Percentiles rank a stretch among this genome's conserved stretches.
These are phyloP conservation scores for Sapajus apella DNA, from an alignment of 2,113 vertebrate genomes.

Conservation along the genomic window DNA sequence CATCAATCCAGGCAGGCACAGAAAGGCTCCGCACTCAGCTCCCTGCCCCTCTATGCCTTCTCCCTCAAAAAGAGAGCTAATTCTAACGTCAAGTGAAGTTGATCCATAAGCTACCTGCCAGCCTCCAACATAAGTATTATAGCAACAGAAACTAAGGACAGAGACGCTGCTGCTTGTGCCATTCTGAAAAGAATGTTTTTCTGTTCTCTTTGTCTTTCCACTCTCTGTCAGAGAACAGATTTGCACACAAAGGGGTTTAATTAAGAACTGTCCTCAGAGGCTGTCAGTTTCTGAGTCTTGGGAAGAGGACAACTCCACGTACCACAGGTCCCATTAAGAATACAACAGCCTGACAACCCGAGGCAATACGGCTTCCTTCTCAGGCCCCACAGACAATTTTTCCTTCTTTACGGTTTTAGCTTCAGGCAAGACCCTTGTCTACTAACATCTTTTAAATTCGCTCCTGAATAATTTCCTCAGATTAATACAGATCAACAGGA, in stretches of 20 bases:
- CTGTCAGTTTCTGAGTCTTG: not conserved
- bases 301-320: not conserved
- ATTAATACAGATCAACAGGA: not conserved
- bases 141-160: not conserved
- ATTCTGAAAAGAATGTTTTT: too few relatives aligned
- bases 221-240: not conserved
- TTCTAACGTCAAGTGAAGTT: rapidly evolving
- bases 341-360: not conserved
- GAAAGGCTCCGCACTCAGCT: rapidly evolving
- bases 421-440: not conserved
- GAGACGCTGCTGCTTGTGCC: not conserved
- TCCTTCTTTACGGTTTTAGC: not conserved
- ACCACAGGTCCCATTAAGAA: rapidly evolving
- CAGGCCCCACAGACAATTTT: not conserved
- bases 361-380: not conserved
- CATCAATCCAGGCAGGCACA: not conserved
- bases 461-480: not conserved
- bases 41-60: rapidly evolving
- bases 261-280: constrained; percentile 50
- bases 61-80: rapidly evolving
- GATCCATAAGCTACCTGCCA: too few relatives aligned
- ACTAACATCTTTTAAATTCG: not conserved
- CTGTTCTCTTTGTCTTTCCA: not conserved
- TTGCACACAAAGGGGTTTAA: constrained; percentile 51
- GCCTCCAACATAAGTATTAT: not conserved